Evolutionary conservation across 2,797 vertebrate species (phyloP).

Genomic region (Cynodonichthys magdalenae): DNA sequence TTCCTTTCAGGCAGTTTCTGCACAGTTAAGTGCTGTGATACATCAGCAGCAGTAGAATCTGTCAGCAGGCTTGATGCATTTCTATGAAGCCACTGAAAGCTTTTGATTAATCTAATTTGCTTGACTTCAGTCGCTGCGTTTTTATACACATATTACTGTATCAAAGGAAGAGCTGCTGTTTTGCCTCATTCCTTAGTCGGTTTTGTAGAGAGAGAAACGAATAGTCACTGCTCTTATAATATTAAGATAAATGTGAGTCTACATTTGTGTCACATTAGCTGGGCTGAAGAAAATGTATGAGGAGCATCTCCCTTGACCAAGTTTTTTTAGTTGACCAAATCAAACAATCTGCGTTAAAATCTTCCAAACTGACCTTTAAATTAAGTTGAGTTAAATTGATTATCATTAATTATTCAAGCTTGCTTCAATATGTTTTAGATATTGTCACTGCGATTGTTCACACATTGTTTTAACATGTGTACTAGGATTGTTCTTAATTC

Average conservation of each 20-base stretch:
- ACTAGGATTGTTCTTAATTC: too few species aligned
- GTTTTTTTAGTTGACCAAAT: too few species aligned
- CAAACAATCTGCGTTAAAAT: too few species aligned
- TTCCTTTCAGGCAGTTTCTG: constrained; percentile 23
- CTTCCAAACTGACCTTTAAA: too few species aligned
- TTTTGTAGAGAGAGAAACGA: constrained; percentile 13
- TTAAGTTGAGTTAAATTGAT: too few species aligned
- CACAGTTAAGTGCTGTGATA: constrained; percentile 27
- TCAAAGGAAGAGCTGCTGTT: constrained; percentile 17
- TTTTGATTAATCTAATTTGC: constrained; percentile 57
- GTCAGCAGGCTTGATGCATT: constrained; percentile 38
- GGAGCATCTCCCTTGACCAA: too few species aligned
- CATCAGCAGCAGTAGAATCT: constrained; percentile 32
- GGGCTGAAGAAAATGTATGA: neutral
- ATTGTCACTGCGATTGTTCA: too few species aligned
- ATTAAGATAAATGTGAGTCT: neutral
- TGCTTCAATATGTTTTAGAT: too few species aligned
- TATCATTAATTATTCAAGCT: too few species aligned
- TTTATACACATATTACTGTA: constrained; percentile 41
- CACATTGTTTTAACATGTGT: too few species aligned
- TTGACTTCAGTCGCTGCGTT: constrained; percentile 36
- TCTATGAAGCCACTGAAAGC: constrained; percentile 51
- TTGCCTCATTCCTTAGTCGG: constrained; percentile 12
- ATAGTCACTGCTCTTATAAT: constrained; percentile 3
- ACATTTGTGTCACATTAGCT: neutral